These are phyloP conservation scores for Trachelipus rathkii DNA, from an alignment of 1,140 invertebrate genomes.

Conservation along the genomic window DNA sequence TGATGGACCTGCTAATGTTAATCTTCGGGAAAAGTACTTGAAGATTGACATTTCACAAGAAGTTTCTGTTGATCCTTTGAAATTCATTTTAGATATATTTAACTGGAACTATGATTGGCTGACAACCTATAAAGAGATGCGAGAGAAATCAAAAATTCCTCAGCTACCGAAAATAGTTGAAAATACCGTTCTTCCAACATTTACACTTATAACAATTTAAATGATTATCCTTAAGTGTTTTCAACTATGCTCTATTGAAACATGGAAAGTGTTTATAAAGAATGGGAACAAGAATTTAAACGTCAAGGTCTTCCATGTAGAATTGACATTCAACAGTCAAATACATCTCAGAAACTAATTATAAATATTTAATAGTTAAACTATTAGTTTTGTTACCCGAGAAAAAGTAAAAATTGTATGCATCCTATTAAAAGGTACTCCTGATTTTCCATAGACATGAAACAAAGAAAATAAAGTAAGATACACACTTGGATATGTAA, in stretches of 20 bases:
- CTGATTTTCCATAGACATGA: slow-evolving; percentile 14
- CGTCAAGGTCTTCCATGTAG: slow-evolving; percentile 24
- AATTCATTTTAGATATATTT: slow-evolving; percentile 34
- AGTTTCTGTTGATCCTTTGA: not conserved
- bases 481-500: not conserved
- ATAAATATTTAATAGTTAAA: slow-evolving; percentile 35
- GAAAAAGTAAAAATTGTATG: slow-evolving; percentile 18
- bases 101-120: slow-evolving; percentile 45
- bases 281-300: slow-evolving; percentile 34
- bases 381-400: slow-evolving; percentile 29
- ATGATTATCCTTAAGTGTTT: slow-evolving; percentile 39
- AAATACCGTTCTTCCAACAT: slow-evolving; percentile 33
- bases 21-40: not conserved
- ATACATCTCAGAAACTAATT: slow-evolving; percentile 2
- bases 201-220: slow-evolving; percentile 39
- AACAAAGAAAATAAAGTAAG: not conserved
- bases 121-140: slow-evolving; percentile 26
- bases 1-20: not conserved
- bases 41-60: not conserved
- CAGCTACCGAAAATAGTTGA: slow-evolving; percentile 30
- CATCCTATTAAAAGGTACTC: slow-evolving; percentile 35
- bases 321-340: slow-evolving; percentile 25
- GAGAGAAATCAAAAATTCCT: slow-evolving; percentile 14
- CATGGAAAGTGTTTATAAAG: slow-evolving; percentile 39
- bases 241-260: slow-evolving; percentile 34